Conservation (phyloP, 2,113 vertebrate species). For the Scopus umbretta region DNA sequence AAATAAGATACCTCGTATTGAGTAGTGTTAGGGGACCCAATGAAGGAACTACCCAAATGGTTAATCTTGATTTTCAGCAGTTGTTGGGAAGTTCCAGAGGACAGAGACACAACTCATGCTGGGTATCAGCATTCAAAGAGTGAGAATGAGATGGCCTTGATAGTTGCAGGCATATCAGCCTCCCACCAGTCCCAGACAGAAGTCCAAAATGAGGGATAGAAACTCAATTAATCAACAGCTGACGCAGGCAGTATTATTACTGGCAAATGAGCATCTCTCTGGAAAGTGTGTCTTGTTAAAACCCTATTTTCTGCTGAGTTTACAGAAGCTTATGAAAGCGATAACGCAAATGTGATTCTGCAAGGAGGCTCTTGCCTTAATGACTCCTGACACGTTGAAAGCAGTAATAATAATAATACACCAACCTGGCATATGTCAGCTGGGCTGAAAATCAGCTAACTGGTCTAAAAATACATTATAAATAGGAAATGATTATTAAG, state of each 20-base stretch:
- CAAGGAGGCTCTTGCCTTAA: neutral
- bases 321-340: neutral
- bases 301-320: constrained; percentile 16
- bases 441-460: neutral
- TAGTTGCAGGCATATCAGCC: neutral
- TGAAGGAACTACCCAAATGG: neutral
- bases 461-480: neutral
- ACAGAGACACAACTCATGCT: neutral
- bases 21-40: neutral
- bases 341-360: neutral
- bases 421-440: neutral
- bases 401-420: neutral
- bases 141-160: neutral
- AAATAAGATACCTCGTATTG: neutral
- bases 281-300: neutral
- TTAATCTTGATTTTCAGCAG: neutral
- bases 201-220: neutral
- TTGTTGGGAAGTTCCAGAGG: neutral
- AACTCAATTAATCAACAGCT: neutral
- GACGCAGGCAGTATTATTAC: neutral
- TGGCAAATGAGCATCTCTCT: neutral
- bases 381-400: neutral
- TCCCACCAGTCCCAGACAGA: neutral
- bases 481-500: neutral
- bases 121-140: neutral